A percentile compares a stretch with the other conserved stretches of the same genome.
These are phyloP conservation scores for Cheilosia pagana DNA, from an alignment of 2,888 invertebrate species.

Conservation along the genomic window DNA sequence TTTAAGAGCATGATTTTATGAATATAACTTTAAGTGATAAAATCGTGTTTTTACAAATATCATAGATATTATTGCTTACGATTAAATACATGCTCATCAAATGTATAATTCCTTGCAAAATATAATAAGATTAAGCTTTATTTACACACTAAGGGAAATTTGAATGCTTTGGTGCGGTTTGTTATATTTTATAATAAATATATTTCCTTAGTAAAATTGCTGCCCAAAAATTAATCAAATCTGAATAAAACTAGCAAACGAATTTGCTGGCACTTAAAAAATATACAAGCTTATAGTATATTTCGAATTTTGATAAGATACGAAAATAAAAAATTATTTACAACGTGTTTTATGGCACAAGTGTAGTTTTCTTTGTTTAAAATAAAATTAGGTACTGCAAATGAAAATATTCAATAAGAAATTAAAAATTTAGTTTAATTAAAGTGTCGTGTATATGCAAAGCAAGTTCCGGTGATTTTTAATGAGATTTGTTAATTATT, in stretches of 20 bases:
- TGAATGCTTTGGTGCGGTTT: constrained; percentile 57
- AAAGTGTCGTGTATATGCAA: constrained; percentile 1
- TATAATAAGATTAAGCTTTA: constrained; percentile 34
- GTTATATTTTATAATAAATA: constrained; percentile 3
- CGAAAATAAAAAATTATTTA: constrained; percentile 20
- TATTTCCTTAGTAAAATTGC: constrained; percentile 49
- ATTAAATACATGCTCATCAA: constrained; percentile 47
- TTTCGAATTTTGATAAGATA: neutral
- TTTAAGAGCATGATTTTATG: neutral
- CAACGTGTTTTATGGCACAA: constrained; percentile 10
- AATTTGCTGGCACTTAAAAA: constrained; percentile 40
- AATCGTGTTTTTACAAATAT: neutral
- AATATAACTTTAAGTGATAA: neutral
- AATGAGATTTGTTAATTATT: neutral
- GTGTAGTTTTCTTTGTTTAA: constrained; percentile 33
- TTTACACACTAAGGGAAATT: constrained; percentile 45
- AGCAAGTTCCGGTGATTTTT: constrained; percentile 14
- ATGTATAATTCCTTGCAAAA: constrained; percentile 19
- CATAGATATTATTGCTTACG: no score
- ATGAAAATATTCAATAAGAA: neutral
- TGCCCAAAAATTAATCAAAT: constrained; percentile 73
- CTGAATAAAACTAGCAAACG: constrained; percentile 51
- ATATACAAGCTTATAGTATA: constrained; percentile 22
- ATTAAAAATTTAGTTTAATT: neutral
- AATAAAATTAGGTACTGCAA: constrained; percentile 30